A percentile compares a stretch with the other conserved stretches of the same genome.
Conservation (phyloP, 2,797 vertebrate species). For the Borostomias antarcticus region DNA sequence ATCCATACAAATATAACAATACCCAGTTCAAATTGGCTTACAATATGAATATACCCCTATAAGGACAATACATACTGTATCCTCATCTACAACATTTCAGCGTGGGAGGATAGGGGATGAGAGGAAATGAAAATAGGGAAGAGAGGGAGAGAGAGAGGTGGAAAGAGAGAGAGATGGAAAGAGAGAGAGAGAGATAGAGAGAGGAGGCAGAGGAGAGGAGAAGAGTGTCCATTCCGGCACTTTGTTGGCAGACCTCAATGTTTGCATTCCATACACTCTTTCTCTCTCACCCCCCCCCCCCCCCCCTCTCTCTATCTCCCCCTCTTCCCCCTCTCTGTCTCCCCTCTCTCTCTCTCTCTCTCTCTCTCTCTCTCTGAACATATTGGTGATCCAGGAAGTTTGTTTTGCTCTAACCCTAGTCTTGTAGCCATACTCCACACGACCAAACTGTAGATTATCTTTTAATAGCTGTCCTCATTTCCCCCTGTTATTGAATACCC, state of each 20-base stretch:
- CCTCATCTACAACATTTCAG: too few species aligned
- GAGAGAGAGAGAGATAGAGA: too few species aligned
- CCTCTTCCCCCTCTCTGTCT: neutral
- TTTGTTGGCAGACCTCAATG: constrained; percentile 12
- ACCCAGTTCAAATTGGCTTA: too few species aligned
- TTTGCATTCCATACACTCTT: constrained; percentile 37
- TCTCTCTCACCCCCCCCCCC: constrained; percentile 47
- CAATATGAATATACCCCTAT: too few species aligned
- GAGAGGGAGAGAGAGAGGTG: neutral
- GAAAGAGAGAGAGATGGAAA: neutral
- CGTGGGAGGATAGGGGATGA: neutral
- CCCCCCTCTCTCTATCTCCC: constrained; percentile 35
- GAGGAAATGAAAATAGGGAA: neutral
- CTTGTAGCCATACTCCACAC: too few species aligned
- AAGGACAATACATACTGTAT: too few species aligned
- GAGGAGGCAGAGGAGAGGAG: neutral
- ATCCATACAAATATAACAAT: too few species aligned
- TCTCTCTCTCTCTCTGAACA: too few species aligned
- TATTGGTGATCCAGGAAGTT: too few species aligned
- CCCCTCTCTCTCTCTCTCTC: neutral
- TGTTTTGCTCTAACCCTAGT: too few species aligned
- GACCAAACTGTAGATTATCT: neutral
- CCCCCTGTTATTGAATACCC: neutral
- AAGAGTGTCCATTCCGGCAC: constrained; percentile 32
- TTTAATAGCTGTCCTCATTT: neutral